Evolutionary conservation across 1,140 invertebrate species (phyloP).

Genomic region (Solenopsis fugax): DNA sequence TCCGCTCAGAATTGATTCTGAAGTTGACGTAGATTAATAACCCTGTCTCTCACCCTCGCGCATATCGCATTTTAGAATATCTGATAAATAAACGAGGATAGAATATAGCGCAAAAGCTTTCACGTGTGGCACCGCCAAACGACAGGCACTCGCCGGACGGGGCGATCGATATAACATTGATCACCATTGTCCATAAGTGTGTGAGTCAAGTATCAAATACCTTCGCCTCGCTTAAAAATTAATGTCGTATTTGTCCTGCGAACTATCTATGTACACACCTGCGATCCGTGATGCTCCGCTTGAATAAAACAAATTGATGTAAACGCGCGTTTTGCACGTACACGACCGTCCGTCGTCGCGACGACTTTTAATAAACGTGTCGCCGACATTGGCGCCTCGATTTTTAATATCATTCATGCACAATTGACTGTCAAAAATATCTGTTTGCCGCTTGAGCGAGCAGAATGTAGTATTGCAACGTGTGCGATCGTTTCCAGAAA

Average conservation of each 20-base stretch:
- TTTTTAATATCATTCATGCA: slow-evolving; percentile 32
- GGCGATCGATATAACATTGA: slow-evolving; percentile 44
- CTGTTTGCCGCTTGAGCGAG: not conserved
- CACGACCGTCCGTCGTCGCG: not conserved
- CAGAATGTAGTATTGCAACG: not conserved
- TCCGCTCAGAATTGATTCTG: not conserved
- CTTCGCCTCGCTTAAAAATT: slow-evolving; percentile 16
- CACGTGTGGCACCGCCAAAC: slow-evolving; percentile 16
- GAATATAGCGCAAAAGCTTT: not conserved
- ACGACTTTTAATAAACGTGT: not conserved
- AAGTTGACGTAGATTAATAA: slow-evolving; percentile 57
- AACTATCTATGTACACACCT: not conserved
- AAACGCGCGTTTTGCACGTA: not conserved
- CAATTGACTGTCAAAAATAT: not conserved
- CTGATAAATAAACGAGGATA: slow-evolving; percentile 18
- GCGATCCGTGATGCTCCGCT: not conserved
- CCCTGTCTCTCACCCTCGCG: not conserved
- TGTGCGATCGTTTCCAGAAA: not conserved
- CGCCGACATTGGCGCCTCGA: not conserved
- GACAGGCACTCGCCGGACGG: slow-evolving; percentile 9
- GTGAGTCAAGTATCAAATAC: slow-evolving; percentile 35
- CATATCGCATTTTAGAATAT: slow-evolving; percentile 25
- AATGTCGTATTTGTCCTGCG: not conserved
- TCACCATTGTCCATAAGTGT: slow-evolving; percentile 10
- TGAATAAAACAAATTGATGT: slow-evolving; percentile 25